Base-by-base conservation (phyloP, 2,113 vertebrate genomes). In the Petaurus breviceps region DNA sequence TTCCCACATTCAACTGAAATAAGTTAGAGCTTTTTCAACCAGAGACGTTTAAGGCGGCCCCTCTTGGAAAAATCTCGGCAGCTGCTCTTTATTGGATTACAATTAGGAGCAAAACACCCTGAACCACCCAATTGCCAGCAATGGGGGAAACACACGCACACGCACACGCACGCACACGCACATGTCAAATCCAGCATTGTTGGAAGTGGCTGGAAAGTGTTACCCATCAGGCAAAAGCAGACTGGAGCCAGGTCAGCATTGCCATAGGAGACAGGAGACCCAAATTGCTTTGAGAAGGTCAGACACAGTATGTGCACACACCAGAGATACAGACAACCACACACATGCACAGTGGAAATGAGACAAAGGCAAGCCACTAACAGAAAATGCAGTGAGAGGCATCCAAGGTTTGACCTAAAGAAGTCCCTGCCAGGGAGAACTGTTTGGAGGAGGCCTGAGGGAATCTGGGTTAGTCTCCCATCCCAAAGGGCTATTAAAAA, bases 81-180 rank as follows among this genome's bases (percentile, higher is more conserved):
- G 96, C 96, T 97, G 97, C 95, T 97, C 97, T 97, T 98, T 98
- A 97, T 97, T 98, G 97, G 97, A 96, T 97, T 98, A 98, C 98
- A 97, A 98, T 97, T 97, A 96, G 97, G 96, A 98, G 97, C 97
- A 98, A 98, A 98, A 98, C 97, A 98, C 97, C 97, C 97, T 97
- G 98, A 97, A 97, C 97, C 98, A 97, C 98, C 98, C 98, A 98
- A 98, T 98, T 92, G 97, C 96, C 97, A 96, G 97, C 96, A 93
- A 97, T 97, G 95, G 23, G 43, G 50, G 54, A 89, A 91, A 92
- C 3, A 52, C n/a, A 84, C 37, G 22, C n/a, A n/a, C 61, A n/a
- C 61, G 16, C 61, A 37, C 61, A 37, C 61, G n/a, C 28, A 61
- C 61, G 16, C 31, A 77, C 61, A 77, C 37, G 9, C 68, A 43